A percentile compares a stretch with the other conserved stretches of the same genome.
These are phyloP conservation scores for Microplitis manilae DNA, from an alignment of 2,888 invertebrate genomes.

Conservation along the genomic window DNA sequence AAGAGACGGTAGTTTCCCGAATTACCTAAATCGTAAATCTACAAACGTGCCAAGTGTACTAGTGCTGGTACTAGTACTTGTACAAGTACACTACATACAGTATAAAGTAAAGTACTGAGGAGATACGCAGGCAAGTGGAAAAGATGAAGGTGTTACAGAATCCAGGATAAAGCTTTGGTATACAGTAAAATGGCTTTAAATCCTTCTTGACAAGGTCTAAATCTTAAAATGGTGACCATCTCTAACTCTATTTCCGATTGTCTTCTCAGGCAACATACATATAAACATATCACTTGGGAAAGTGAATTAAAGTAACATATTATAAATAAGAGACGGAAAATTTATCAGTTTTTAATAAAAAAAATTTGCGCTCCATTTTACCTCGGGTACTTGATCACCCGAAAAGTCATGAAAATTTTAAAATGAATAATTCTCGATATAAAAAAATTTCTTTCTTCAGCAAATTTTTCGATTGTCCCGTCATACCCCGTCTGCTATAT, in stretches of 20 bases:
- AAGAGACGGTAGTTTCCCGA: constrained; percentile 34
- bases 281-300: background rate
- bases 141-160: constrained; percentile 17
- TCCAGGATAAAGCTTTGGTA: constrained; percentile 1
- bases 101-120: background rate
- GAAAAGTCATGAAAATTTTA: too few species aligned
- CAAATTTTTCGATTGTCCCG: too few species aligned
- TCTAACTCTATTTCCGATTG: constrained; percentile 29
- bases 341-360: too few species aligned
- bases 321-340: too few species aligned
- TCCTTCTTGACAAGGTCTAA: constrained; percentile 8
- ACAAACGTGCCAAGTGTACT: constrained; percentile 52
- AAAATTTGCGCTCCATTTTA: too few species aligned
- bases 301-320: too few species aligned
- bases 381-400: too few species aligned
- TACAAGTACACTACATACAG: background rate
- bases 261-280: constrained; percentile 21
- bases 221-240: constrained; percentile 30
- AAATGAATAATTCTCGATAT: too few species aligned
- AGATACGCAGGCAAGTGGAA: constrained; percentile 27
- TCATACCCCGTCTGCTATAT: too few species aligned
- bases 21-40: constrained; percentile 52
- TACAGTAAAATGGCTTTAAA: background rate
- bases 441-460: too few species aligned
- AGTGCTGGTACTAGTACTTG: background rate